Evolutionary conservation across 1,140 invertebrate species (phyloP).

Genomic region (Wiebesia pumilae): DNA sequence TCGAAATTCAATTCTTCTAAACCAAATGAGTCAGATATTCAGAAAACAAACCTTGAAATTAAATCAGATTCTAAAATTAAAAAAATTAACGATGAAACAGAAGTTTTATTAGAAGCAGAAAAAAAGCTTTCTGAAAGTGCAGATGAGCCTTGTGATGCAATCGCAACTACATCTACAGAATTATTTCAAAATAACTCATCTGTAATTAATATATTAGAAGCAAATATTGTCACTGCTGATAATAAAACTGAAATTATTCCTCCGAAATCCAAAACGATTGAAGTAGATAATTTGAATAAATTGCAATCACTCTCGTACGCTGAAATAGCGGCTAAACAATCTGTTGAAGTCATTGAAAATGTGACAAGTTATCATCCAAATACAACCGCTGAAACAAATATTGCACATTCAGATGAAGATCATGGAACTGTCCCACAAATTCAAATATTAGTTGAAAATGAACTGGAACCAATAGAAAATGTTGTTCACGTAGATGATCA

Average conservation of each 20-base stretch:
- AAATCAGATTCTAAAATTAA: background rate
- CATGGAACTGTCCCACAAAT: constrained; percentile 66
- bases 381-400: background rate
- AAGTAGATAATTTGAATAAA: background rate
- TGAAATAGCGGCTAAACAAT: constrained; percentile 12
- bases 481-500: constrained; percentile 72
- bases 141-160: background rate
- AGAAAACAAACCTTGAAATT: background rate
- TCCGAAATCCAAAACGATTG: constrained; percentile 6
- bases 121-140: background rate
- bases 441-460: constrained; percentile 71
- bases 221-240: background rate
- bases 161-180: background rate
- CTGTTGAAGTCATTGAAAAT: background rate
- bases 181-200: background rate
- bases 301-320: constrained; percentile 2
- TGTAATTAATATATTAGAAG: background rate
- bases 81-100: background rate
- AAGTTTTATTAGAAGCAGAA: background rate
- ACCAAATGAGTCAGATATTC: background rate
- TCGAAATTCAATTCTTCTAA: background rate
- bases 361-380: background rate
- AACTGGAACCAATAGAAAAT: constrained; percentile 64
- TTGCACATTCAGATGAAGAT: background rate
- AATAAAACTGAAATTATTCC: constrained; percentile 33